Evolutionary conservation across 2,888 invertebrate genomes (phyloP).

Genomic region (Tillus elongatus): DNA sequence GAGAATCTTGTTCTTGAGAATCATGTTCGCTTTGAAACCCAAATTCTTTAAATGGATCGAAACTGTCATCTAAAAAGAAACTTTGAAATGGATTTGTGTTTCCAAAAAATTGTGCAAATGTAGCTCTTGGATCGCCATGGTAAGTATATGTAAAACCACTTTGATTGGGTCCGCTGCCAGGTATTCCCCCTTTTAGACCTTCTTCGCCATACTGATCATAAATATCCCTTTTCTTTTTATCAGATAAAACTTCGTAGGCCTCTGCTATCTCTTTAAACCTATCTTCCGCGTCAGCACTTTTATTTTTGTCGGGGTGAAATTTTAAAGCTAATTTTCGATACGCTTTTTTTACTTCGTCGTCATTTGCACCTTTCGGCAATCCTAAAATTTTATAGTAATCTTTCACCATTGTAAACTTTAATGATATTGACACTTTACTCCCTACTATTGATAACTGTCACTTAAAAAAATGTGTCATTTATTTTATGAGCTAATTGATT

Average conservation of each 20-base stretch:
- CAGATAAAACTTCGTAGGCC: constrained; percentile 92
- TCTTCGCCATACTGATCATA: constrained; percentile 89
- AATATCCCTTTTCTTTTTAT: constrained; percentile 86
- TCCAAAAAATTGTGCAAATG: constrained; percentile 94
- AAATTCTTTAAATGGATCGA: constrained; percentile 45
- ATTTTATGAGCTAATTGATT: too few relatives aligned
- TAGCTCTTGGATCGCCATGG: constrained; percentile 90
- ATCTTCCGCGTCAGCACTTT: constrained; percentile 84
- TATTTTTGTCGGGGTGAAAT: constrained; percentile 97
- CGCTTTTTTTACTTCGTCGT: constrained; percentile 94
- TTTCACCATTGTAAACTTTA: constrained; percentile 85
- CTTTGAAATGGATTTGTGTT: constrained; percentile 82
- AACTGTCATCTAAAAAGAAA: constrained; percentile 68
- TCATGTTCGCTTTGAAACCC: constrained; percentile 14
- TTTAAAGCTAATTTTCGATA: constrained; percentile 90
- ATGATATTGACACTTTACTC: too few relatives aligned
- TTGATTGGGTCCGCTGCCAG: constrained; percentile 45
- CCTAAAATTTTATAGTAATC: constrained; percentile 93
- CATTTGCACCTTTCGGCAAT: constrained; percentile 69
- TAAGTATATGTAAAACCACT: constrained; percentile 65
- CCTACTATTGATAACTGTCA: too few relatives aligned
- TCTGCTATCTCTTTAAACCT: constrained; percentile 93
- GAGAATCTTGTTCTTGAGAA: constrained; percentile 61
- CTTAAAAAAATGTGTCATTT: too few relatives aligned
- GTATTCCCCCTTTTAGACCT: constrained; percentile 68